Conservation (phyloP, 1,140 invertebrate species). For the Hesperophylax magnus region DNA sequence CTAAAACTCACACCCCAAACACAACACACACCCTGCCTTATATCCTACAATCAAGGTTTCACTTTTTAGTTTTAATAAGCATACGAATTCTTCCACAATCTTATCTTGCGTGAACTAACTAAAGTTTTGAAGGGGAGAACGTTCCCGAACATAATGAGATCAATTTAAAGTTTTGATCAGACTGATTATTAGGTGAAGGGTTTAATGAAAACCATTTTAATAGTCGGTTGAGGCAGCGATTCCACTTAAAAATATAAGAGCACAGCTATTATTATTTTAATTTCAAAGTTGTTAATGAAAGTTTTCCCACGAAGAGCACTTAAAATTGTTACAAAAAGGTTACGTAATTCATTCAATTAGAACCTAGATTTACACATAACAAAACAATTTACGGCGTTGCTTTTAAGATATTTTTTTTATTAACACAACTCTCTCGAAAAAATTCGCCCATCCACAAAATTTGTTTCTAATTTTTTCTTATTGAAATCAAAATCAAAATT, state of each 20-base stretch:
- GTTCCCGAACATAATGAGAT: not conserved
- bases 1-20: too few species aligned
- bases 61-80: conserved; percentile 4
- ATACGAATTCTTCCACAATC: conserved; percentile 6
- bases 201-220: conserved; percentile 10
- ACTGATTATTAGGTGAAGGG: conserved; percentile 4
- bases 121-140: conserved; percentile 2
- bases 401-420: too few species aligned
- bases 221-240: not conserved
- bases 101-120: not conserved
- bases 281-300: not conserved
- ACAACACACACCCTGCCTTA: not conserved
- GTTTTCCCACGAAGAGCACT: too few species aligned
- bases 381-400: too few species aligned
- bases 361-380: too few species aligned
- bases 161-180: conserved; percentile 16
- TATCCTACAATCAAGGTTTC: not conserved
- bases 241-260: not conserved
- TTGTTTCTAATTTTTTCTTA: too few species aligned
- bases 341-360: too few species aligned
- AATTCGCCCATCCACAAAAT: too few species aligned
- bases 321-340: too few species aligned
- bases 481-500: too few species aligned
- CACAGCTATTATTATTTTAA: not conserved
- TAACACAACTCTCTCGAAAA: too few species aligned